Percentiles rank a stretch among this genome's conserved stretches.
These are phyloP conservation scores for Garra rufa DNA, from an alignment of 2,113 vertebrate genomes.

Conservation along the genomic window DNA sequence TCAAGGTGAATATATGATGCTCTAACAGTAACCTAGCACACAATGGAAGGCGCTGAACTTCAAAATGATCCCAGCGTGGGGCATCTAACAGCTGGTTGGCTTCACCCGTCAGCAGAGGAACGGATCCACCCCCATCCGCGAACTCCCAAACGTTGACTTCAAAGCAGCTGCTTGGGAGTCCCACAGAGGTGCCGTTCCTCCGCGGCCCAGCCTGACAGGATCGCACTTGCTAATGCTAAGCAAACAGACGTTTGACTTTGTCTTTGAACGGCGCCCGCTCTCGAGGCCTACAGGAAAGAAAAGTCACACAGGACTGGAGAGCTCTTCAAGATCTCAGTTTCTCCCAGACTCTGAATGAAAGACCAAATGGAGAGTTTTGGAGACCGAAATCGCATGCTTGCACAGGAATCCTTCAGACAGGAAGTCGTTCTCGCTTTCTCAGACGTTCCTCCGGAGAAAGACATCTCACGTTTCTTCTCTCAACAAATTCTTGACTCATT, in stretches of 20 bases:
- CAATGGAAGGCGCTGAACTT: not conserved
- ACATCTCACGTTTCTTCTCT: not conserved
- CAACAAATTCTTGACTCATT: no score
- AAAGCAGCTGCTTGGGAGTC: conserved; percentile 66
- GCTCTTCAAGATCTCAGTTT: not conserved
- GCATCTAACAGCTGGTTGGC: conserved; percentile 74
- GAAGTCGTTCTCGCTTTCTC: no score
- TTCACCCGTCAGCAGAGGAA: conserved; percentile 24
- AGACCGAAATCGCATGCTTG: no score
- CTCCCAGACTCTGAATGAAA: not conserved
- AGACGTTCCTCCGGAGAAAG: not conserved
- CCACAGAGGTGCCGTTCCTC: conserved; percentile 65
- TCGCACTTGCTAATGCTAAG: conserved; percentile 68
- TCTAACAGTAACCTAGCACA: not conserved
- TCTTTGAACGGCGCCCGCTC: not conserved
- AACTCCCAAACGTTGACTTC: conserved; percentile 65
- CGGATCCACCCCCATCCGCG: conserved; percentile 34
- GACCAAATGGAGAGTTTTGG: not conserved
- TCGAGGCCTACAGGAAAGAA: not conserved
- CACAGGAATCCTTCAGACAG: not conserved
- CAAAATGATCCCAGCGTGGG: conserved; percentile 57
- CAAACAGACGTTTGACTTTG: conserved; percentile 64
- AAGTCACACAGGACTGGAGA: not conserved
- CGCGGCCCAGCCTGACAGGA: conserved; percentile 65
- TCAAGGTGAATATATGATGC: not conserved